A percentile compares a stretch with the other conserved stretches of the same genome.
These are phyloP conservation scores for Parapristionchus giblindavisi DNA, from an alignment of 2,888 invertebrate genomes.

Conservation along the genomic window DNA sequence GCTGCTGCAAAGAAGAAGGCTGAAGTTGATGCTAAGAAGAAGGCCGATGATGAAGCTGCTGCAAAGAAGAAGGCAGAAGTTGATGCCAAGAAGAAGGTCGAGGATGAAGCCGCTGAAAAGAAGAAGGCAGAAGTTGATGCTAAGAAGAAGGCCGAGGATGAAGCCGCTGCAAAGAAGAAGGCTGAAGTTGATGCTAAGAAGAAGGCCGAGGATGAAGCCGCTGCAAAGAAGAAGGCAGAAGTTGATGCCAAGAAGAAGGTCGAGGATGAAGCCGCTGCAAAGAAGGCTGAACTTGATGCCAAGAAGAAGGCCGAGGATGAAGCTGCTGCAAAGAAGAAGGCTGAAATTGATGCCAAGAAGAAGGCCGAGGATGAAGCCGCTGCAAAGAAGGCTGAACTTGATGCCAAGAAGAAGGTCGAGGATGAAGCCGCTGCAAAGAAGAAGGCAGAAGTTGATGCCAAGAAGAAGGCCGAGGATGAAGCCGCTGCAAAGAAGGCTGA, in stretches of 20 bases:
- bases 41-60: background rate
- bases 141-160: too few species aligned
- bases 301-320: background rate
- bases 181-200: background rate
- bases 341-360: constrained; percentile 1
- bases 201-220: background rate
- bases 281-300: constrained; percentile 7
- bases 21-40: background rate
- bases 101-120: background rate
- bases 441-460: too few species aligned
- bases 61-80: background rate
- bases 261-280: background rate
- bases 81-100: background rate
- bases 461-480: too few species aligned
- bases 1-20: background rate
- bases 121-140: too few species aligned
- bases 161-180: background rate
- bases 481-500: background rate
- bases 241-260: background rate
- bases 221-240: background rate
- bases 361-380: background rate
- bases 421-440: too few species aligned
- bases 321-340: constrained; percentile 8
- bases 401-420: background rate
- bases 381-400: background rate